These are phyloP conservation scores for Dryobotodes eremita DNA, from an alignment of 2,888 invertebrate species.

Conservation along the genomic window DNA sequence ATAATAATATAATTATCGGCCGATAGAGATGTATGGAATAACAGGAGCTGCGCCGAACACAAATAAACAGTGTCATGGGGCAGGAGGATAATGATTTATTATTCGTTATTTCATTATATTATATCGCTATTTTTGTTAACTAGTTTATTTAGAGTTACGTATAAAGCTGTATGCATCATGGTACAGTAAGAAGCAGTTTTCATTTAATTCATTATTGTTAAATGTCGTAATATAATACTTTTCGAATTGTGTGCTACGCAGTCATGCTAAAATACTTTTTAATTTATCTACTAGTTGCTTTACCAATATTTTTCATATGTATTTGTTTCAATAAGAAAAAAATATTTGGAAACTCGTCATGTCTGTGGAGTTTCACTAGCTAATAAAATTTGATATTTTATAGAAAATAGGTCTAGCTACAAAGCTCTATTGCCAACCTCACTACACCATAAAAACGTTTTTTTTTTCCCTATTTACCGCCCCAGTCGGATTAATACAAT, in stretches of 20 bases:
- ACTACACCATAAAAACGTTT: neutral
- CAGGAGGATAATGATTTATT: neutral
- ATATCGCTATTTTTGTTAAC: neutral
- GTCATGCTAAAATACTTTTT: neutral
- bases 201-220: neutral
- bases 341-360: neutral
- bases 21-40: neutral
- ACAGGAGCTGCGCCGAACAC: neutral
- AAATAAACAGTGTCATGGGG: neutral
- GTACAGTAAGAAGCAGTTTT: neutral
- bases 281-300: neutral
- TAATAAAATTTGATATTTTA: neutral
- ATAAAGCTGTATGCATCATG: neutral
- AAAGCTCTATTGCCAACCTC: neutral
- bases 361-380: neutral
- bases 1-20: neutral
- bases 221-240: constrained; percentile 33
- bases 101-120: neutral
- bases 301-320: neutral
- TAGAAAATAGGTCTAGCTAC: neutral
- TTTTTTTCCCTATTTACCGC: neutral
- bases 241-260: neutral
- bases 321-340: neutral
- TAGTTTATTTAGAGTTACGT: neutral
- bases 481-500: neutral